Conservation (phyloP, 1,140 invertebrate genomes). For the Camponotus vicinus region DNA sequence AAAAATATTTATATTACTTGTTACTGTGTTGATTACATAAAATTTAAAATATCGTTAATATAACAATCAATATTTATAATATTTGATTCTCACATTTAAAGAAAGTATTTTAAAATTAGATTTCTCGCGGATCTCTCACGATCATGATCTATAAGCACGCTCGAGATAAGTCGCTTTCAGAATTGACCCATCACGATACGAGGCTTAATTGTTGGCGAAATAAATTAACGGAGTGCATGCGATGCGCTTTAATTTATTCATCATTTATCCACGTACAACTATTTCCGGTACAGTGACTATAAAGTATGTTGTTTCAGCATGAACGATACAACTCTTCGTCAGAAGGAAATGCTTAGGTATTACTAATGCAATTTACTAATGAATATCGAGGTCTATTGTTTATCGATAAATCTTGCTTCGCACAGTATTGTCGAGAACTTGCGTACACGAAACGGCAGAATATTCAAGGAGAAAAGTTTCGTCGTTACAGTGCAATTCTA, state of each 20-base stretch:
- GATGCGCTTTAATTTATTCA: constrained; percentile 84
- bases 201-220: constrained; percentile 83
- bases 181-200: constrained; percentile 82
- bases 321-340: constrained; percentile 77
- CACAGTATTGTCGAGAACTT: constrained; percentile 29
- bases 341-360: constrained; percentile 30
- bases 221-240: constrained; percentile 83
- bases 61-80: not conserved
- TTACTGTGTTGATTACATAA: not conserved
- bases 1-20: not conserved
- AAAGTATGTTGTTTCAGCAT: constrained; percentile 83
- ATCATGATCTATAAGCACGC: constrained; percentile 36
- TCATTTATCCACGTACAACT: constrained; percentile 73
- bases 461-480: constrained; percentile 62
- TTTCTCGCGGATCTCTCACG: constrained; percentile 18
- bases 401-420: constrained; percentile 63
- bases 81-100: not conserved
- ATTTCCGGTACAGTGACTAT: constrained; percentile 75
- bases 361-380: constrained; percentile 70
- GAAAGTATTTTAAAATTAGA: not conserved
- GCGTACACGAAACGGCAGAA: constrained; percentile 31
- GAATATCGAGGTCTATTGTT: constrained; percentile 72
- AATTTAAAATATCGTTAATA: not conserved
- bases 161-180: constrained; percentile 65
- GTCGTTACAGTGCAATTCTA: constrained; percentile 34